Conservation (phyloP, 2,113 vertebrate genomes). For the Poeciliopsis turrubarensis region DNA sequence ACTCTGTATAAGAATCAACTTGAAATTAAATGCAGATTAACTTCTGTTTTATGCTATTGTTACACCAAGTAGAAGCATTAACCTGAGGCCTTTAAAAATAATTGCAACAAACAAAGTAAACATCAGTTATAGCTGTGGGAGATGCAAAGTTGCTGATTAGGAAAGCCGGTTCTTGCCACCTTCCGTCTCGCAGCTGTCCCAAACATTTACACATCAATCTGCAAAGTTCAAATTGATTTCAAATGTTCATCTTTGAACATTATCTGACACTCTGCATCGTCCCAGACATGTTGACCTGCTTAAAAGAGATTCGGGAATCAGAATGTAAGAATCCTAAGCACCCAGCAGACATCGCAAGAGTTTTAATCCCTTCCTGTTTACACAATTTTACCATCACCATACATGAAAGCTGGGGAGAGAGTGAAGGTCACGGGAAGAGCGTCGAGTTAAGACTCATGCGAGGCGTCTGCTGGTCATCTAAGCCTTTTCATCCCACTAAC, state of each 20-base stretch:
- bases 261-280: constrained; percentile 19
- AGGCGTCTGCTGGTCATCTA: constrained; percentile 16
- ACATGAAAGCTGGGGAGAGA: constrained; percentile 1
- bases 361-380: constrained; percentile 34
- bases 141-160: not conserved
- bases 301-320: constrained; percentile 48
- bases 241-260: constrained; percentile 17
- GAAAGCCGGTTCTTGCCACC: not conserved
- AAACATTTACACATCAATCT: constrained; percentile 34
- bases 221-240: constrained; percentile 8
- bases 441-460: constrained; percentile 5
- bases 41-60: not conserved
- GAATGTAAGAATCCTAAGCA: constrained; percentile 28
- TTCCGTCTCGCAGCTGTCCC: constrained; percentile 2
- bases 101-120: no score
- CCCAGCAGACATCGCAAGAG: constrained; percentile 25
- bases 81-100: no score
- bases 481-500: not conserved
- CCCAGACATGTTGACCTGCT: constrained; percentile 16
- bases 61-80: no score
- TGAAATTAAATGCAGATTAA: constrained; percentile 43
- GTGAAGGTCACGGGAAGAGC: not conserved
- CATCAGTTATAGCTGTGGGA: not conserved
- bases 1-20: constrained; percentile 25
- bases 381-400: not conserved